Evolutionary conservation across 2,113 vertebrate genomes (phyloP), one percentile per base, ranked within the genome.

Genomic region (Pseudopodoces humilis): DNA sequence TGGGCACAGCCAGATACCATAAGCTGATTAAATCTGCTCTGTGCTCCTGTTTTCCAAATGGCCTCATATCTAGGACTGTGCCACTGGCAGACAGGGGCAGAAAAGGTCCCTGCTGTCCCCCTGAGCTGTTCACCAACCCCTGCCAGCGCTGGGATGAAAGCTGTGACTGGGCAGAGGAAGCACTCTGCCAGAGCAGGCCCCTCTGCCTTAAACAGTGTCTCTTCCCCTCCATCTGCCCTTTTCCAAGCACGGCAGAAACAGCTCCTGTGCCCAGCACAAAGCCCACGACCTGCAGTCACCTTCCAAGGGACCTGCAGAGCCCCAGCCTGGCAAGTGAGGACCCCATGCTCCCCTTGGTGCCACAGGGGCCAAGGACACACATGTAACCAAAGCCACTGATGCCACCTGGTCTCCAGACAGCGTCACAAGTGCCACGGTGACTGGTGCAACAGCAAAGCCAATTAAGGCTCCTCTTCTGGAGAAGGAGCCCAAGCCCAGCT

Each of bases 251-350:
- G 4, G 44, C 70, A 55, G 47, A 19, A 83, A 47, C 52, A 85
- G 18, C 17, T 20, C 50, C 67, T 35, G 79, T 41, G 63, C 41
- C 65, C 64, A 76, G 35, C 83, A 46, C 39, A 52, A 28, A 20
- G 13, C 30, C 52, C 18, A 46, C 0, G 4, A 35, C 9, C 4
- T 1, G 0, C 37, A 31, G 3, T 5, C 64, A 56, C 79, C 62
- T 83, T 49, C 58, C 67, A n/a, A 10, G 11, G 67, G 52, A n/a
- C 35, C 69, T 19, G 30, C 75, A 64, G 53, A 71, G 85, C 30
- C 47, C 43, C 47, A 69, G 14, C 16, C 37, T 0, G 0, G 49
- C 0, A 0, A 46, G 37, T 0, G 0, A 69, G 69, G 50, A 39
- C 35, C 78, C 19, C 1, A 0, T 0, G 1, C 14, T 19, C 31